Evolutionary conservation across 92 coral and sea anemone species (phyloP), one percentile per base, ranked within the genome.

Genomic region (Zoanthus gigantus): DNA sequence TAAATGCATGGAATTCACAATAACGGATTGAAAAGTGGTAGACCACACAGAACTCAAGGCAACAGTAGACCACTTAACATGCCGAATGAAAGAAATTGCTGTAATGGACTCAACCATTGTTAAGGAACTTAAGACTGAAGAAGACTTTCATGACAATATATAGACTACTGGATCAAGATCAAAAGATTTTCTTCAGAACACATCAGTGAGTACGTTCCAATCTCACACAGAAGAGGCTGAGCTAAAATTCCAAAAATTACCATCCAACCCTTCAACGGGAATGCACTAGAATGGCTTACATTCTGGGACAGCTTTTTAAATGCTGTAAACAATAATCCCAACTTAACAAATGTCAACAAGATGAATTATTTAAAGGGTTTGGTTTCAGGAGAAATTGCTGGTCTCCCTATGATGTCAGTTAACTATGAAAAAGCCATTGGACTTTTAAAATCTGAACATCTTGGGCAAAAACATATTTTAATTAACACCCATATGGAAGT

Each of bases 241-340:
- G 23, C 23, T 23, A 23, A 23, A 23, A 23, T 23, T 23, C 23
- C 76, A 50, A 68, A 71, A 84, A 52, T 61, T 42, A 57, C 65
- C 67, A 57, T 84, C 83, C 86, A 88, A 88, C 65, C 91, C 45
- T 90, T 90, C 72, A 68, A 67, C 88, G 90, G 93, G 17, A 81
- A 90, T 53, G 83, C 82, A 44, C 90, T 86, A 61, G 93, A 90
- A 63, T 85, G 84, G 90, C 87, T 72, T 56, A 85, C 92, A 45
- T 85, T 90, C 72, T 90, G 90, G 92, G 90, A 85, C 30, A 78
- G 90, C 50, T 85, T 66, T 46, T 85, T 78, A 18, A 79, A 87
- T 44, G 91, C 91, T n/a, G 88, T 91, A 23, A 23, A 23, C 23
- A 23, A 23, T 23, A 23, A 68, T 80, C 71, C 78, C 53, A 87